A percentile compares a stretch with the other conserved stretches of the same genome.
phyloP scores from a whole-genome alignment of 2,113 vertebrate genomes.

The Phasianus colchicus region DNA sequence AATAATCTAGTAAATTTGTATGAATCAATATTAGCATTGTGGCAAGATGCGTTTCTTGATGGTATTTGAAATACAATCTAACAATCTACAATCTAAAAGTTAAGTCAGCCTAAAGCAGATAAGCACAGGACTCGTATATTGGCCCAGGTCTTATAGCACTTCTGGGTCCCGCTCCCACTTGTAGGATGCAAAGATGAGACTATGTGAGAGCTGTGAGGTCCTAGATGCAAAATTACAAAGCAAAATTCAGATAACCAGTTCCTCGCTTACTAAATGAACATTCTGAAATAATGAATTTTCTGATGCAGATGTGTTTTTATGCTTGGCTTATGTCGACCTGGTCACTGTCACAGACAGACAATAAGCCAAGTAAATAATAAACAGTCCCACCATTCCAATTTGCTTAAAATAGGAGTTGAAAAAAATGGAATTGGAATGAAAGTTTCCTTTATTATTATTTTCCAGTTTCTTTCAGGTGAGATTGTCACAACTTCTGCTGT shows the following conservation, averaged over 20 bases:
- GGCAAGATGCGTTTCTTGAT: background rate
- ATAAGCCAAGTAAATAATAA: background rate
- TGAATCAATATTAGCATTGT: background rate
- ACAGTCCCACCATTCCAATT: background rate
- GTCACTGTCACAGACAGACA: background rate
- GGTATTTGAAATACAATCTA: background rate
- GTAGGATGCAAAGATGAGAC: background rate
- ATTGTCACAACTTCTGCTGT: background rate
- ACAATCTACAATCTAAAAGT: background rate
- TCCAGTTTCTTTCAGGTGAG: background rate
- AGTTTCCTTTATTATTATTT: background rate
- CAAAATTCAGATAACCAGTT: background rate
- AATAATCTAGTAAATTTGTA: background rate
- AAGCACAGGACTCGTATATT: background rate
- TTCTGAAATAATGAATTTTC: background rate
- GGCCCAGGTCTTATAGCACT: background rate
- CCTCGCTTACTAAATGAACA: background rate
- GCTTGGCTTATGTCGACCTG: background rate
- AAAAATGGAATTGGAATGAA: background rate
- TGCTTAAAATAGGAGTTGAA: background rate
- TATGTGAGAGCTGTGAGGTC: accelerated
- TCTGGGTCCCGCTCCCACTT: background rate
- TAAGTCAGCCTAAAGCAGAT: background rate
- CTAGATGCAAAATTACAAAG: background rate
- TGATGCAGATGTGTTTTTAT: background rate